phyloP scores from a whole-genome alignment of 2,113 vertebrate species.

The Bufo bufo region DNA sequence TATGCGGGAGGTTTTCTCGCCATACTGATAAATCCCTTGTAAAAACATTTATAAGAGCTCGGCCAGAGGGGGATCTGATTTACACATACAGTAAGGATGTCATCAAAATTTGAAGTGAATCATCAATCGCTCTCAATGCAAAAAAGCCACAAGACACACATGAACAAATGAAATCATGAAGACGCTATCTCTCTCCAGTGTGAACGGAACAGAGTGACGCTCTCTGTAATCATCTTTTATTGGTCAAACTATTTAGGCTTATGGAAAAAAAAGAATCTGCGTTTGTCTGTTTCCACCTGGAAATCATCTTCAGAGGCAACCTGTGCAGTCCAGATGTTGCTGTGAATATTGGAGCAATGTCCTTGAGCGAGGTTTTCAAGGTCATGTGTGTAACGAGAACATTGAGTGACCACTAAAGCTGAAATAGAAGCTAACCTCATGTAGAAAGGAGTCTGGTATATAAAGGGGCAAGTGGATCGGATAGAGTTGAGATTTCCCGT shows the following conservation, averaged over 20 bases:
- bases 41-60: conserved; percentile 40
- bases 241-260: conserved; percentile 18
- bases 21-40: conserved; percentile 41
- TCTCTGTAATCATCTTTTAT: neutral
- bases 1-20: conserved; percentile 16
- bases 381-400: neutral
- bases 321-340: conserved; percentile 29
- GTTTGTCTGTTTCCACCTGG: neutral
- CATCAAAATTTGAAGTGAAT: conserved; percentile 57
- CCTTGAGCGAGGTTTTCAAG: conserved; percentile 1
- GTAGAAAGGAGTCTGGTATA: neutral
- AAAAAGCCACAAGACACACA: conserved; percentile 11
- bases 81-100: conserved; percentile 49
- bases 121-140: conserved; percentile 34
- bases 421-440: neutral
- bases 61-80: conserved; percentile 28
- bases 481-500: neutral
- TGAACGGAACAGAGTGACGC: neutral
- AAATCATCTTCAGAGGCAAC: conserved; percentile 25
- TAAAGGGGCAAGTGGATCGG: neutral
- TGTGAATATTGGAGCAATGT: neutral
- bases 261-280: neutral
- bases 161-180: conserved; percentile 17
- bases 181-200: neutral
- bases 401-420: conserved; percentile 1